Percentiles rank a stretch among this genome's conserved stretches.
Conservation (phyloP, 2,888 invertebrate species). For the Noctua comes region DNA sequence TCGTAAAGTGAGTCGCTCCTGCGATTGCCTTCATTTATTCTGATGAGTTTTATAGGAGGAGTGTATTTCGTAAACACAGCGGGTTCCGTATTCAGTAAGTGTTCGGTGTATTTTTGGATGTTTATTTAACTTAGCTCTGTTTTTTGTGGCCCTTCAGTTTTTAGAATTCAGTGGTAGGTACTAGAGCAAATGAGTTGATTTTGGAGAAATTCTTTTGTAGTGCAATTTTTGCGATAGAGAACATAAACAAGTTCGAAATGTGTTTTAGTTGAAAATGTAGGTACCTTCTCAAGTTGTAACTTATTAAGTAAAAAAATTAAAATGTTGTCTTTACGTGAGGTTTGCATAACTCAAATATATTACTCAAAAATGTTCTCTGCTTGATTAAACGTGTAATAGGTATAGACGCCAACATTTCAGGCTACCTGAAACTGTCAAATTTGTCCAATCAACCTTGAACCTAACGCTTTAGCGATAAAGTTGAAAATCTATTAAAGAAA, state of each 20-base stretch:
- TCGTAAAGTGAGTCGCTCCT: constrained; percentile 68
- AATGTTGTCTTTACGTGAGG: neutral
- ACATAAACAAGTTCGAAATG: constrained; percentile 1
- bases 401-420: no score
- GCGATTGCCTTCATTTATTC: constrained; percentile 77
- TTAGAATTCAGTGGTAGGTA: constrained; percentile 31
- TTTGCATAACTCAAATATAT: neutral
- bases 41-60: constrained; percentile 68
- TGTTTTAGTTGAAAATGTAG: constrained; percentile 3
- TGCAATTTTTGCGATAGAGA: constrained; percentile 7
- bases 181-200: constrained; percentile 40
- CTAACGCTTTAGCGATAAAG: no score
- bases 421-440: no score
- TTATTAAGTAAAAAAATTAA: neutral
- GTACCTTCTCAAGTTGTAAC: neutral
- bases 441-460: no score
- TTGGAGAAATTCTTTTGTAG: constrained; percentile 11
- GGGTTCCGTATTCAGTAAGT: constrained; percentile 64
- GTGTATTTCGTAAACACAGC: constrained; percentile 55
- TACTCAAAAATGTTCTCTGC: neutral
- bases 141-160: constrained; percentile 40
- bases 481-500: no score
- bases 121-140: constrained; percentile 47
- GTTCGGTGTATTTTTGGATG: constrained; percentile 58
- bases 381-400: no score